Conservation (phyloP, 1,140 invertebrate species). For the Drosophila sp. region DNA sequence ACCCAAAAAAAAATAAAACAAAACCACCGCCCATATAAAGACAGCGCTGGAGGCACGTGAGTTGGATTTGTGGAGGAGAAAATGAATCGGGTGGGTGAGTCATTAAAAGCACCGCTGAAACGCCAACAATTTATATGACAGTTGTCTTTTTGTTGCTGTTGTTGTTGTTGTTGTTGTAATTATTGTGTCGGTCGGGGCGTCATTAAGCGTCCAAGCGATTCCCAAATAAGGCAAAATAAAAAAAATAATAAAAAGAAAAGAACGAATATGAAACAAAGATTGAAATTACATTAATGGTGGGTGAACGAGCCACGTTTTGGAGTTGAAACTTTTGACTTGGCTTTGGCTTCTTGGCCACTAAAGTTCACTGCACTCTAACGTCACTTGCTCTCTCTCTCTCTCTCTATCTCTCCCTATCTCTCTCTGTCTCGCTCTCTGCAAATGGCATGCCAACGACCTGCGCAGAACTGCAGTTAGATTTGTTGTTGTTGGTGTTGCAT, state of each 20-base stretch:
- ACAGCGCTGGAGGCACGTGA: slow-evolving; percentile 50
- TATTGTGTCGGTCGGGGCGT: slow-evolving; percentile 41
- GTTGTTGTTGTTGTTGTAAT: slow-evolving; percentile 7
- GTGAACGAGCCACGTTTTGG: slow-evolving; percentile 14
- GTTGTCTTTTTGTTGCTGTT: slow-evolving; percentile 19
- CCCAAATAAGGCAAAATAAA: slow-evolving; percentile 58
- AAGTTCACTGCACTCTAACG: slow-evolving; percentile 75
- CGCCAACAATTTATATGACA: slow-evolving; percentile 71
- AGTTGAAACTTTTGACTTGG: neutral
- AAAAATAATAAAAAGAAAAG: slow-evolving; percentile 16
- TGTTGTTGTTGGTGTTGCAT: slow-evolving; percentile 52
- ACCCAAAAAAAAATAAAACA: neutral
- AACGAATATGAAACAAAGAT: slow-evolving; percentile 47
- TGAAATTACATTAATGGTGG: slow-evolving; percentile 74
- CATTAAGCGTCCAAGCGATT: slow-evolving; percentile 51
- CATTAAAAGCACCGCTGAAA: slow-evolving; percentile 70
- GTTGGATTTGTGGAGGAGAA: slow-evolving; percentile 26
- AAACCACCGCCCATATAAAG: slow-evolving; percentile 43
- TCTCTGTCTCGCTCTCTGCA: slow-evolving; percentile 31
- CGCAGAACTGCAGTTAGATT: slow-evolving; percentile 82
- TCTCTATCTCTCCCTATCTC: slow-evolving; percentile 6
- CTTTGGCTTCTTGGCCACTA: slow-evolving; percentile 37
- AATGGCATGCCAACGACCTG: slow-evolving; percentile 74
- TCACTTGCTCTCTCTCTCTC: slow-evolving; percentile 44
- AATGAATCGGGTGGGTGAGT: slow-evolving; percentile 52